These are phyloP conservation scores for Tenthredo mesomela DNA, from an alignment of 2,888 invertebrate species.

Conservation along the genomic window DNA sequence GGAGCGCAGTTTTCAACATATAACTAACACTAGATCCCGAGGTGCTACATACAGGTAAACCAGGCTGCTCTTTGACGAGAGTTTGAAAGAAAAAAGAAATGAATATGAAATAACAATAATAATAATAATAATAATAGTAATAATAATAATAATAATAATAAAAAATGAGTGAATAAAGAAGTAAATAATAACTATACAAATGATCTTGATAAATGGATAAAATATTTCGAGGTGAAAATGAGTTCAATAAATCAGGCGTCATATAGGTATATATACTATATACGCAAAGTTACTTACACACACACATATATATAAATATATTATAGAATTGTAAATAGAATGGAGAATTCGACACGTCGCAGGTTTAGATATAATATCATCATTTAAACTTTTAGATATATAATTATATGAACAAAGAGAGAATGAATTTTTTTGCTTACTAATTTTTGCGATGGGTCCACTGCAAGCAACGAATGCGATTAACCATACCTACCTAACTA, in stretches of 20 bases:
- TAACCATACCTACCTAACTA: background rate
- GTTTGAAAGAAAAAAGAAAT: background rate
- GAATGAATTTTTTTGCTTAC: background rate
- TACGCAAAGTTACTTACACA: background rate
- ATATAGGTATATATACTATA: background rate
- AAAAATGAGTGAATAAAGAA: background rate
- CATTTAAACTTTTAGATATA: background rate
- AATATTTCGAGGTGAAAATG: background rate
- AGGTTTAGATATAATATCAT: background rate
- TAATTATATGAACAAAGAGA: background rate
- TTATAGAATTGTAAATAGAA: background rate
- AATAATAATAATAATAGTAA: too few species aligned
- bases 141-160: background rate
- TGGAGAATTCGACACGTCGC: background rate
- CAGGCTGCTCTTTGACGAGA: background rate
- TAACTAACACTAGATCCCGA: constrained; percentile 25
- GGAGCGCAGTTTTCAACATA: constrained; percentile 19
- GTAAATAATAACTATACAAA: background rate
- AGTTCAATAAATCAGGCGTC: background rate
- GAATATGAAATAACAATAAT: background rate
- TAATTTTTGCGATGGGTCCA: constrained; percentile 1
- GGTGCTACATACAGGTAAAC: constrained; percentile 21
- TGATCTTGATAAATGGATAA: background rate
- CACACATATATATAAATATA: background rate
- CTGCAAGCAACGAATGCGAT: background rate